phyloP scores from a whole-genome alignment of 1,140 invertebrate species.

The Musca vetustissima region DNA sequence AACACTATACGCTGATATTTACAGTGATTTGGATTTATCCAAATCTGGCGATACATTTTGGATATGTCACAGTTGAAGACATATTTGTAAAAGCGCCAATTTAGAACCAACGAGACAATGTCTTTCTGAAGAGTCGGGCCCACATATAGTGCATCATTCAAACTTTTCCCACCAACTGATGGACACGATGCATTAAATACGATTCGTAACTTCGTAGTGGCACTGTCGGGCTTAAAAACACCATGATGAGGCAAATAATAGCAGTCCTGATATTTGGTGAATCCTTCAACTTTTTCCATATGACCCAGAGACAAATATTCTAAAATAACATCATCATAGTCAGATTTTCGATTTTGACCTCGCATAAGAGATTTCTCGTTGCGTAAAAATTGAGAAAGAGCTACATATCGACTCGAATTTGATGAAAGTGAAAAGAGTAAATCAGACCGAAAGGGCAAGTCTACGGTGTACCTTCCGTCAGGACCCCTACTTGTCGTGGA shows the following conservation, averaged over 20 bases:
- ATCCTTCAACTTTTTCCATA: conserved; percentile 36
- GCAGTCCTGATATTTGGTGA: neutral
- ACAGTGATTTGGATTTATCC: neutral
- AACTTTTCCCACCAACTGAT: neutral
- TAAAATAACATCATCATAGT: conserved; percentile 36
- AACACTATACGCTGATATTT: conserved; percentile 18
- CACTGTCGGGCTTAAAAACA: conserved; percentile 5
- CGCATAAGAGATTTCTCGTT: no score
- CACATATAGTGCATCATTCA: conserved; percentile 2
- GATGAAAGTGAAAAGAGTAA: no score
- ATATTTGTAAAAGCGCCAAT: neutral
- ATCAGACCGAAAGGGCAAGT: no score
- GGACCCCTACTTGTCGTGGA: no score
- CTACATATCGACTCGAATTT: no score
- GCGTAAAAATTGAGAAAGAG: no score
- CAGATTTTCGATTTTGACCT: neutral
- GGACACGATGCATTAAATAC: conserved; percentile 35
- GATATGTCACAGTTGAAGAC: conserved; percentile 5
- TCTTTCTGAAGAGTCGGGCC: conserved; percentile 3
- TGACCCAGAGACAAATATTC: conserved; percentile 43
- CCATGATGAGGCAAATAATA: conserved; percentile 22
- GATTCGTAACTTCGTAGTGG: neutral
- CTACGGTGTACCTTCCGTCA: no score
- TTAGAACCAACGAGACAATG: neutral
- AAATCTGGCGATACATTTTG: conserved; percentile 18